phyloP scores from a whole-genome alignment of 2,888 invertebrate genomes.

The Aporophyla lueneburgensis region DNA sequence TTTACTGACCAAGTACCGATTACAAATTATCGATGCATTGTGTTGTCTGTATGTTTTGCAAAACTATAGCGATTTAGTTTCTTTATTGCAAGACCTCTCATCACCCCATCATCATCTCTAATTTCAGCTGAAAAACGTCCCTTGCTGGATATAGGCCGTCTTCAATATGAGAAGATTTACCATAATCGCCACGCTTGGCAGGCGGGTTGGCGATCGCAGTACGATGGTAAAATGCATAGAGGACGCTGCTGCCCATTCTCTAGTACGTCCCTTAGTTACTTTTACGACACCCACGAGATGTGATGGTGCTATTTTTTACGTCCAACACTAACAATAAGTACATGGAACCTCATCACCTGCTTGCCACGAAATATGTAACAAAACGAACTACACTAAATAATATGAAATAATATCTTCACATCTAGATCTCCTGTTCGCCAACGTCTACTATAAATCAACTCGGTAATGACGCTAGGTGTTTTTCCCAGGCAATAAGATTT shows the following conservation, averaged over 20 bases:
- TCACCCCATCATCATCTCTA: too few species aligned
- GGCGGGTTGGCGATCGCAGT: too few species aligned
- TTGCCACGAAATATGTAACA: slow-evolving; percentile 34
- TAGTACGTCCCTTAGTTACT: too few species aligned
- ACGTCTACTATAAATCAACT: slow-evolving; percentile 42
- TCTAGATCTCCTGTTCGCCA: slow-evolving; percentile 9
- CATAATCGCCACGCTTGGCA: too few species aligned
- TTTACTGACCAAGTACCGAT: background rate
- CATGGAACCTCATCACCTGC: background rate
- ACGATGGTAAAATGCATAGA: too few species aligned
- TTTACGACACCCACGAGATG: too few species aligned
- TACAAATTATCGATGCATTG: background rate
- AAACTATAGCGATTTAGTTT: background rate
- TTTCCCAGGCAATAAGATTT: slow-evolving; percentile 44
- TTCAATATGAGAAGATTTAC: too few species aligned
- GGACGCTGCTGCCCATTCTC: too few species aligned
- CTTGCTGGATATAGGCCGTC: too few species aligned
- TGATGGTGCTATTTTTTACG: too few species aligned
- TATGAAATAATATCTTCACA: slow-evolving; percentile 27
- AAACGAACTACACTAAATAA: slow-evolving; percentile 34
- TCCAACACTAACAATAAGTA: too few species aligned
- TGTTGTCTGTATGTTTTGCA: background rate
- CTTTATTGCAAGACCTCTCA: background rate
- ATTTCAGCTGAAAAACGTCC: too few species aligned
- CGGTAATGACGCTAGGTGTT: slow-evolving; percentile 50